Percentiles rank a stretch among this genome's conserved stretches.
phyloP scores from a whole-genome alignment of 2,797 vertebrate genomes.

The Megaceryle alcyon region DNA sequence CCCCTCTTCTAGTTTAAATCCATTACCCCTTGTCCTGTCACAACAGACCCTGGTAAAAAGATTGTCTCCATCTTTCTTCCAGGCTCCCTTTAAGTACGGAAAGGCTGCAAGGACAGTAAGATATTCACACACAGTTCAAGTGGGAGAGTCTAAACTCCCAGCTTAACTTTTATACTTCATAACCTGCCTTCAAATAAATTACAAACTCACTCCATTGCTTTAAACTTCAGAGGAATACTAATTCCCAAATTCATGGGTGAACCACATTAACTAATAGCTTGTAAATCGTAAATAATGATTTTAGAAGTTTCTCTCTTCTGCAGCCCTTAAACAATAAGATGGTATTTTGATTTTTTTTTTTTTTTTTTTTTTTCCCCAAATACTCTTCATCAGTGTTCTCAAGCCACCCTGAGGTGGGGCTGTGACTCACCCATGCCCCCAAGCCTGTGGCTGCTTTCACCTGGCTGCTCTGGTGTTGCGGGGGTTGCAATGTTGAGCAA shows the following conservation, averaged over 20 bases:
- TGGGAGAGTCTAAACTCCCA: neutral
- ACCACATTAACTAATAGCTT: neutral
- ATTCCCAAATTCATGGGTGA: neutral
- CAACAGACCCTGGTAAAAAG: neutral
- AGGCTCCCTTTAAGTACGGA: neutral
- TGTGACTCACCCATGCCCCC: neutral
- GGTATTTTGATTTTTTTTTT: neutral
- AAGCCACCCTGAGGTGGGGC: neutral
- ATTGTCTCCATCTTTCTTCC: neutral
- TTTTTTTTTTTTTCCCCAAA: neutral
- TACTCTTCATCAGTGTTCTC: neutral
- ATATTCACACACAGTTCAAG: neutral
- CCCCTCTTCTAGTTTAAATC: neutral
- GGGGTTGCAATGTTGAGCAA: accelerated
- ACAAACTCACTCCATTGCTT: neutral
- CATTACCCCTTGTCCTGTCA: neutral
- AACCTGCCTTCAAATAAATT: neutral
- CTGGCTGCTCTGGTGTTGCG: neutral
- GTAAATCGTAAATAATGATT: neutral
- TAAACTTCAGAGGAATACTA: neutral
- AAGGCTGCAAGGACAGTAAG: neutral
- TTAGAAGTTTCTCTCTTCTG: neutral
- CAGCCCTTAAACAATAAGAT: neutral
- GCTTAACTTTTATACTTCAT: neutral
- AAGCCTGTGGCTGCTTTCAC: neutral